Evolutionary conservation across 2,797 vertebrate species (phyloP), one percentile per base, ranked within the genome.

Genomic region (Kryptolebias ocellatus): DNA sequence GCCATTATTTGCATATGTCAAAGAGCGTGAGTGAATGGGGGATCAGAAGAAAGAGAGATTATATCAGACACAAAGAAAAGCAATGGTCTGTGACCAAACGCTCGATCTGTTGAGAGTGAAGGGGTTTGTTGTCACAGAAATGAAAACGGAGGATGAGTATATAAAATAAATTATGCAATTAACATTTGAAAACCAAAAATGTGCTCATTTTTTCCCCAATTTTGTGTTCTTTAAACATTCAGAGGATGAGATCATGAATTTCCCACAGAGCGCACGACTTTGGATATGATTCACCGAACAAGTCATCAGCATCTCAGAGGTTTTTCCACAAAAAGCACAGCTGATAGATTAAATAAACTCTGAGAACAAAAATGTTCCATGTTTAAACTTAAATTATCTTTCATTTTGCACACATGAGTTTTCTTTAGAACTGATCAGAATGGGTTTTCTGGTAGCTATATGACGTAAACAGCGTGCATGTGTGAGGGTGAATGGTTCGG

Each of bases 11-110:
- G 85, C 88, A 87, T 90, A 78, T 81, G 79, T 86, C 64, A 67
- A 87, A 83, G 67, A 77, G 70, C 77, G 50, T 47, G 65, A 74
- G 79, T 86, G 81, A 83, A 85, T 74, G 72, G 74, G 74, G 78
- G 73, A 58, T 79, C 79, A 77, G 83, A 82, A 86, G 77, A 84
- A 88, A 85, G 89, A 87, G 84, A 85, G 89, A 89, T 85, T 67
- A 80, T 83, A 88, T 85, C 77, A 84, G 67, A 60, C 79, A 84
- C 78, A 86, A 80, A 86, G 80, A 79, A 86, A 81, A 76, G 83
- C 86, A 90, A 91, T 91, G 90, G 80, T 74, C 81, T 89, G 90
- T 90, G 88, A 90, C 83, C 88, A 67, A 88, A 80, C 77, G 77
- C 76, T 83, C 62, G 20, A 53, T 89, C 79, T 67, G 85, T 84